phyloP scores from a whole-genome alignment of 1,140 invertebrate genomes.

The Adelges cooleyi region DNA sequence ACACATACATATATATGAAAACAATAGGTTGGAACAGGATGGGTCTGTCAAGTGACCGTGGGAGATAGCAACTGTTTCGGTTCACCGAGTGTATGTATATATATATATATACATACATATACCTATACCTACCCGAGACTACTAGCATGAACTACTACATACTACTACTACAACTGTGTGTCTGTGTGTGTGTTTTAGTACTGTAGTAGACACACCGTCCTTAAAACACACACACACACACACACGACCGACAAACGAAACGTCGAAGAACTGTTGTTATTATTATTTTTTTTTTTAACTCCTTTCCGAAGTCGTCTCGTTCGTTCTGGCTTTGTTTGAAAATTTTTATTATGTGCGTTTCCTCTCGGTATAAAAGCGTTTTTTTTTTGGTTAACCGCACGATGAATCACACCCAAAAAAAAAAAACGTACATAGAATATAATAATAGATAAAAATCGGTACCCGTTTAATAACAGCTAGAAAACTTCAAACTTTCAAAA shows the following conservation, averaged over 20 bases:
- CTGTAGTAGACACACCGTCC: too few relatives aligned
- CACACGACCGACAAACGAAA: not conserved
- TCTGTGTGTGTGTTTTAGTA: not conserved
- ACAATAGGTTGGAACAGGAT: slow-evolving; percentile 24
- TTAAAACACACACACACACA: too few relatives aligned
- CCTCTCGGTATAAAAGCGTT: not conserved
- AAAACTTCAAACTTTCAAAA: too few relatives aligned
- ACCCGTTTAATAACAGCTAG: too few relatives aligned
- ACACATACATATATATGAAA: not conserved
- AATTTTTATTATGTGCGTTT: not conserved
- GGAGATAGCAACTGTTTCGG: slow-evolving; percentile 28
- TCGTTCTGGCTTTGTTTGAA: not conserved
- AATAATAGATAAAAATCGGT: not conserved
- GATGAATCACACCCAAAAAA: not conserved
- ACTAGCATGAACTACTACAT: too few relatives aligned
- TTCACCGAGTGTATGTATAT: slow-evolving; percentile 25
- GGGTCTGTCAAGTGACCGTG: slow-evolving; percentile 29
- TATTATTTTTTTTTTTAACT: not conserved
- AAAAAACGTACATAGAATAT: not conserved
- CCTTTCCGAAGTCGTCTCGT: slow-evolving; percentile 2
- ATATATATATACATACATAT: too few relatives aligned
- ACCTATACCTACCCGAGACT: not conserved
- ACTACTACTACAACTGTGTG: not conserved
- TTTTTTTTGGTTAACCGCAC: too few relatives aligned
- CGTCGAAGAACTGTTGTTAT: not conserved